phyloP scores from a whole-genome alignment of 1,140 invertebrate genomes.

The Brachionus angularis region DNA sequence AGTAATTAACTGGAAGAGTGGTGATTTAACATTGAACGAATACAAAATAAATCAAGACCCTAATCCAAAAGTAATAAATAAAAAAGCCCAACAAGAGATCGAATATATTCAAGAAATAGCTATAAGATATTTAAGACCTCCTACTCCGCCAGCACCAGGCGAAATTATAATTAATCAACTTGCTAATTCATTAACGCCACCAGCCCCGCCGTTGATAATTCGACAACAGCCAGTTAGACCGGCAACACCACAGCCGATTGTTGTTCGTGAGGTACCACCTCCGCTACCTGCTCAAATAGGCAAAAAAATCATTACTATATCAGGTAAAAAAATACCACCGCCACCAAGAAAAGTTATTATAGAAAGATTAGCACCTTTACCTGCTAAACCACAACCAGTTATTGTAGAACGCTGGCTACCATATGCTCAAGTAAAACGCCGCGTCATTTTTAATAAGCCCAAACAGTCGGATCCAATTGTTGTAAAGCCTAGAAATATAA shows the following conservation, averaged over 20 bases:
- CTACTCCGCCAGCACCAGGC: conserved; percentile 40
- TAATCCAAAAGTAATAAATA: conserved; percentile 18
- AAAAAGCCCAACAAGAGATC: not conserved
- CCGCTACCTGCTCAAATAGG: not conserved
- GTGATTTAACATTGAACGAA: conserved; percentile 3
- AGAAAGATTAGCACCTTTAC: conserved; percentile 26
- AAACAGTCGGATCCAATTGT: not conserved
- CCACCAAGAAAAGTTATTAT: conserved; percentile 42
- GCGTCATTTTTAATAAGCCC: conserved; percentile 33
- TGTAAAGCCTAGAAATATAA: conserved; percentile 24
- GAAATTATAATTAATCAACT: conserved; percentile 33
- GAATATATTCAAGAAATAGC: conserved; percentile 41
- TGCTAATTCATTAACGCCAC: not conserved
- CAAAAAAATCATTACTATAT: conserved; percentile 28
- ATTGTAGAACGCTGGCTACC: conserved; percentile 44
- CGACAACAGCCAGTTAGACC: conserved; percentile 29
- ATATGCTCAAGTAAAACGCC: conserved; percentile 21
- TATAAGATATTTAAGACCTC: conserved; percentile 22
- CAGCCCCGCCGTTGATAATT: conserved; percentile 29
- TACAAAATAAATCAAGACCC: conserved; percentile 24
- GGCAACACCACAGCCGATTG: conserved; percentile 20
- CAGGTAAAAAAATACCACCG: not conserved
- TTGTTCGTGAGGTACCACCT: conserved; percentile 37
- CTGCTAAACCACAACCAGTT: conserved; percentile 36
- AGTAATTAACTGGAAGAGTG: conserved; percentile 17